Base-by-base conservation (phyloP, 2,113 vertebrate species). In the Thymallus thymallus region DNA sequence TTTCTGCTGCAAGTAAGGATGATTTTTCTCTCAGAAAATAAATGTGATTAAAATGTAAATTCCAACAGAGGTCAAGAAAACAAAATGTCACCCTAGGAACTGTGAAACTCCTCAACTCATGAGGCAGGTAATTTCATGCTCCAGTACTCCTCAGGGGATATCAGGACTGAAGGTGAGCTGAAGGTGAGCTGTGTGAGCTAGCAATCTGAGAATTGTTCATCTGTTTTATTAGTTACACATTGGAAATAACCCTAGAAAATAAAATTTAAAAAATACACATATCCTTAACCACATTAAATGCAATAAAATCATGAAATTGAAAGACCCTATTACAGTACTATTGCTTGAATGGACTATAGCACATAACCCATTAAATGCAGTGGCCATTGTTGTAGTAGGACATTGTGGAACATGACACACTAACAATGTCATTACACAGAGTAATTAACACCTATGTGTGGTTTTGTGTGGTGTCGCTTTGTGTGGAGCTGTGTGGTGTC, bases 91-190 rank as follows among this genome's bases (percentile, higher is more conserved):
- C n/a, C 78, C 45, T 62, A 71, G 41, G 74, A 85, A 85, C 75
- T 79, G 76, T 41, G 73, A 41, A 10, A 41, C 35, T 41, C 35
- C 75, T 71, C 79, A 79, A 86, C 85, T 86, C 83, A 75, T 35
- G 80, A 82, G 85, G 82, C 73, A 81, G 80, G 86, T 80, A 89
- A 91, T 91, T 91, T 90, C 88, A 91, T 86, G 88, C 81, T 88
- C 80, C 76, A 78, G 76, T 80, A 86, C 86, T 7, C 80, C 75
- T 83, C 83, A 45, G 73, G 81, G 84, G 74, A 79, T 76, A 69
- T 77, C 63, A 23, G 45, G 58, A 30, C 60, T 69, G 77, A 85
- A 87, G 82, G 84, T 84, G 81, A 88, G 73, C 73, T 82, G 75
- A 88, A 91, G 89, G 85, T 90, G 84, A 89, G 62, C 75, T 83